Base-by-base conservation (phyloP, 2,888 invertebrate species). In the Drosophila neonasuta region DNA sequence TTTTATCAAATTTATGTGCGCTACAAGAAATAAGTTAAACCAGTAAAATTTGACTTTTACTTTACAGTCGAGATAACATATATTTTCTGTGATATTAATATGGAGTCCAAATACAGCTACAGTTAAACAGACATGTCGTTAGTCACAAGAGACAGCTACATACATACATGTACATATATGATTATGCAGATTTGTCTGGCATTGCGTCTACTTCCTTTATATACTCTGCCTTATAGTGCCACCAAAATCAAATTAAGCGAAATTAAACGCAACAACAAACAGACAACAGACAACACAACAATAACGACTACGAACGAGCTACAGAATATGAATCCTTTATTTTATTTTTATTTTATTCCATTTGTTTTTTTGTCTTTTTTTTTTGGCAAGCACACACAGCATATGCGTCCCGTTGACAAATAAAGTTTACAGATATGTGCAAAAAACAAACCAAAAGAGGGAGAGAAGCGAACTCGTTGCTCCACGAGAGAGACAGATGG, bases 341-440 rank as follows among this genome's bases (percentile, higher is more conserved):
- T 80, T 55, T 68, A 44, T 63, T 50, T 58, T 52, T 36, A 36
- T 41, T 46, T 58, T 70, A 57, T 68, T 65, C 46, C 1, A 2
- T 29, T 17, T 45, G 17, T 48, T 17, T 39, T 32, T 54, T 39
- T 32, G 44, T 8, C 32, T 45, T 49, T 77, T 44, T 52, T 45
- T 79, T 80, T 81, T 86, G 79, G 86, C 86, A 80, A 83, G 62
- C 74, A 68, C 55, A 68, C 56, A 83, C 66, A 81, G 61, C 80
- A 81, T 80, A 83, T 81, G 81, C 67, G 86, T 76, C 79, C 83
- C 81, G 81, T 86, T 86, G 81, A 81, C 84, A 81, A 81, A 81
- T 84, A 81, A 86, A 86, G 66, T 84, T 81, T 86, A 71, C 79
- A 80, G 66, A 86, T 80, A 83, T 84, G 74, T 65, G 69, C 64